Evolutionary conservation across 2,797 vertebrate genomes (phyloP), one percentile per base, ranked within the genome.

Genomic region (Molossus alvarezi): DNA sequence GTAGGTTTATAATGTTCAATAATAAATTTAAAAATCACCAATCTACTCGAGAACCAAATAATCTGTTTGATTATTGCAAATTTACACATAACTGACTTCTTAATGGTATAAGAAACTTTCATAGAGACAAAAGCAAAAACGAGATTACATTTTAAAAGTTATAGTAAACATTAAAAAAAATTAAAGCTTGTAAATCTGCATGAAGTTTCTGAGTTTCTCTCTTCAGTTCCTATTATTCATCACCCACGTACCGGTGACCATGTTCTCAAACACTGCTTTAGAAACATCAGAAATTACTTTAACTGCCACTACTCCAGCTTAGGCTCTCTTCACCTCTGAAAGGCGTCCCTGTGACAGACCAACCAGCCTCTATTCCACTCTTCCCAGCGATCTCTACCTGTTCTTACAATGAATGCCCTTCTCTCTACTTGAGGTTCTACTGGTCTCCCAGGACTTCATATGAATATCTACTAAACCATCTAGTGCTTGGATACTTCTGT

Each of bases 101-200:
- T 88, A 88, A 91, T n/a, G 29, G 51, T 41, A 57, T 6, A 33
- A 77, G 45, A 3, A 23, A 92, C 27, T 81, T 94, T 53, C 20
- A 83, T 18, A 84, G 9, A 83, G 53, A 71, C 27, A 91, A 95
- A 93, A 85, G 33, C 15, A 41, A 90, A 95, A 84, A 29, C 17
- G 9, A 1, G 75, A 69, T 65, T 77, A 20, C 1, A 41, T 88
- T 65, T 91, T 23, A 90, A 83, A 79, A 95, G 29, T 76, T 45
- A 53, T 8, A 41, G 71, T 62, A 69, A 96, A 82, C 33, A 67
- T n/a, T n/a, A 58, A 67, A 51, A 90, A 95, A 45, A 45, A 69
- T 45, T 37, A 84, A 57, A 90, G 5, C 17, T 41, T 81, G 62
- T 20, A 5, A 62, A 21, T 87, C 33, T 37, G 20, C 23, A 57